Evolutionary conservation across 2,888 invertebrate genomes (phyloP), one percentile per base, ranked within the genome.

Genomic region (Agrilus biguttatus): DNA sequence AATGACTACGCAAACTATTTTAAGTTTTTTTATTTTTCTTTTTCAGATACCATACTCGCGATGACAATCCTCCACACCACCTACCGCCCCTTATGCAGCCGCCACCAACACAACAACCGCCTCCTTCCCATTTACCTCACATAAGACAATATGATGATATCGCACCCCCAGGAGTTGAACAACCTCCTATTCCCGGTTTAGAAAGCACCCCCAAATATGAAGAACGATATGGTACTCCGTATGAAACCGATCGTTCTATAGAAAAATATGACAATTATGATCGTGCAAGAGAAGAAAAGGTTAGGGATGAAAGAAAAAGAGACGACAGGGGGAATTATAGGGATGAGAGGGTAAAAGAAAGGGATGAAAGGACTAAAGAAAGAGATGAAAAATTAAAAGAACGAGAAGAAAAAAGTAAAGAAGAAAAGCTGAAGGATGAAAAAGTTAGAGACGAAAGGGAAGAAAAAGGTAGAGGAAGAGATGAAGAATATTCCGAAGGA

Each of bases 111-210:
- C 51, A 55, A 14, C 57, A 56, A 35, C 51, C 51, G 13, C 47
- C 51, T 1, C 41, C 53, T 45, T 45, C 55, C 42, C 51, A 55
- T 37, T 49, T 55, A 35, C 55, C 59, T 3, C 53, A 56, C 1
- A 47, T 49, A 10, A 53, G 59, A 23, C 54, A 58, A 38, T 60
- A 70, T 41, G 75, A 74, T 53, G 76, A 76, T 52, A 72, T 75
- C 36, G 69, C 72, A 44, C 76, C 76, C 13, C 77, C 77, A 8
- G 77, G 76, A 12, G 76, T 78, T 2, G 73, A 73, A 45, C 76
- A 78, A 55, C 76, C 77, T 6, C 72, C 76, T 1, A 71, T 74
- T 14, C 77, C 76, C 34, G 78, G 77, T 19, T 73, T 74, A 55
- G 78, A 78, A 55, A 70, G 70, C 19, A 69, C 73, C 1, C 71